Base-by-base conservation (phyloP, 2,888 invertebrate species). In the Drosophila infuscata region DNA sequence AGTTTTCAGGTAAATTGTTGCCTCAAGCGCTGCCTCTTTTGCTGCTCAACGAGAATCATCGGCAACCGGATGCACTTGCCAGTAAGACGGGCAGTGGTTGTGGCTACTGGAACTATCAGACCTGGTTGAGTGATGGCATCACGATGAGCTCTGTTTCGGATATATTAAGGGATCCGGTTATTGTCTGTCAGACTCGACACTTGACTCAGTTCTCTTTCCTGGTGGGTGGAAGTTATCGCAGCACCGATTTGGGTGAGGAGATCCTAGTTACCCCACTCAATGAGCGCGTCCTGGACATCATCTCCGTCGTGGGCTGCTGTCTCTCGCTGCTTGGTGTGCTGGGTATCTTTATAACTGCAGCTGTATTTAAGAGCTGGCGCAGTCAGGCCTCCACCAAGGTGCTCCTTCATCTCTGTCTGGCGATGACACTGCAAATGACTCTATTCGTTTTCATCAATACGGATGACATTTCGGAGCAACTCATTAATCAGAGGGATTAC, bases 351-450 rank as follows among this genome's bases (percentile, higher is more conserved):
- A 74, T 94, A 25, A 95, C 95, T 0, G 95, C 95, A 0, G 89
- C 94, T 9, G 82, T 95, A 4, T 95, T 95, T 85, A 93, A 94
- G 74, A 94, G 94, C 51, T 95, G 96, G 94, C 94, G 96, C n/a
- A 94, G 94, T 83, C 94, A 95, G 82, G 94, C 95, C 1, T 95
- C 95, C 0, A 95, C 95, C 53, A 95, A 96, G 92, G 94, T 96
- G 8, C 92, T 96, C 32, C 92, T 96, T 57, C 95, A 96, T 86
- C 92, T 96, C 65, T 95, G 96, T 25, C 92, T 94, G 2, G 94
- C 96, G 2, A 94, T 96, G 61, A 94, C 95, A 3, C 91, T 95
- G 33, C 95, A 95, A 70, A 94, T 95, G 90, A 83, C 95, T 1
- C 73, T 93, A 2, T 92, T 93, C 64, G 83, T 92, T 6, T 92